Evolutionary conservation across 1,140 invertebrate species (phyloP).

Genomic region (Scaptomyza pallida): DNA sequence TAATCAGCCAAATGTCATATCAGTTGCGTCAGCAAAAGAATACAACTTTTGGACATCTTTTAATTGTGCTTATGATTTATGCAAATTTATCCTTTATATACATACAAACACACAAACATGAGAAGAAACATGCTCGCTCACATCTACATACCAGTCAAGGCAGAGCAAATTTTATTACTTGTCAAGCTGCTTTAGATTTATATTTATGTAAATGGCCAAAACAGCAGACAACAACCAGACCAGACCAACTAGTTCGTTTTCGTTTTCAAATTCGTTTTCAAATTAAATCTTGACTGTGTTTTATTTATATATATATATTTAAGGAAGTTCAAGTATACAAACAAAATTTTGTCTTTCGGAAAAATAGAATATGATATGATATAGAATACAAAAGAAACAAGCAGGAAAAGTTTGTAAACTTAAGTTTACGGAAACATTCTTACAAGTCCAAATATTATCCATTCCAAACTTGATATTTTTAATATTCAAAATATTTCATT

Average conservation of each 20-base stretch:
- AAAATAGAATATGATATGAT: constrained; percentile 13
- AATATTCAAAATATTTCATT: neutral
- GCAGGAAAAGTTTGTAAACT: neutral
- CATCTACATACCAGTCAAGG: constrained; percentile 60
- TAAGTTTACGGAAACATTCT: too few relatives aligned
- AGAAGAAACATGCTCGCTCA: constrained; percentile 13
- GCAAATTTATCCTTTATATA: constrained; percentile 73
- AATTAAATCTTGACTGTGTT: constrained; percentile 5
- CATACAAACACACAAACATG: too few relatives aligned
- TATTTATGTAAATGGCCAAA: constrained; percentile 45
- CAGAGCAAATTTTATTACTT: constrained; percentile 56
- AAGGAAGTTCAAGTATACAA: constrained; percentile 33
- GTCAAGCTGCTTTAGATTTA: constrained; percentile 52
- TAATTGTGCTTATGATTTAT: constrained; percentile 81
- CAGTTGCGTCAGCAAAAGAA: constrained; percentile 70
- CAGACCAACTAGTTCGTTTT: constrained; percentile 43
- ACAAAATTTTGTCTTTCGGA: neutral
- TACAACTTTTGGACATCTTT: constrained; percentile 59
- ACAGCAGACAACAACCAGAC: constrained; percentile 36
- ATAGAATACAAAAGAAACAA: neutral
- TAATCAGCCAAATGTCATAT: constrained; percentile 62
- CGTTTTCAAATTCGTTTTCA: constrained; percentile 13
- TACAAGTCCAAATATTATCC: neutral
- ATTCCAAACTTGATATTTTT: neutral
- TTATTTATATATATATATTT: constrained; percentile 2